Evolutionary conservation across 2,888 invertebrate species (phyloP).

Genomic region (Serripes groenlandicus): DNA sequence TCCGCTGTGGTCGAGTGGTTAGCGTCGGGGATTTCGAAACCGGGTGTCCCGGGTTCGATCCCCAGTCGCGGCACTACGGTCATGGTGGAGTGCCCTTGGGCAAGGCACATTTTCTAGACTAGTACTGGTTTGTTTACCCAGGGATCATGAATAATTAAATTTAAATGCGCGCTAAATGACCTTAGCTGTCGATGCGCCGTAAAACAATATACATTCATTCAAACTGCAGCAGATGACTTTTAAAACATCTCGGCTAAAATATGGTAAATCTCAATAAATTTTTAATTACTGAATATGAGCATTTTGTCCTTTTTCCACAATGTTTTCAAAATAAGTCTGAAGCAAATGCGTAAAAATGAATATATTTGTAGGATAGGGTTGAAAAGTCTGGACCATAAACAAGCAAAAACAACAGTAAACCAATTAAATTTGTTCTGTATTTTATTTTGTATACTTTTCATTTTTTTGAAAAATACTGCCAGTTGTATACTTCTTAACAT

Average conservation of each 20-base stretch:
- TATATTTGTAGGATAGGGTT: not conserved
- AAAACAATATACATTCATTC: not conserved
- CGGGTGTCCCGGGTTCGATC: too few species aligned
- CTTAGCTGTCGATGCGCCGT: not conserved
- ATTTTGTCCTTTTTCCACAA: not conserved
- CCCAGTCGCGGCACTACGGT: too few species aligned
- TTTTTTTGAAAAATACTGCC: slow-evolving; percentile 29
- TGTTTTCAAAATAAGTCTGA: slow-evolving; percentile 2
- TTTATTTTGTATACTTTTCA: slow-evolving; percentile 17
- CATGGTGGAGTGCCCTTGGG: too few species aligned
- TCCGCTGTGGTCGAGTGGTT: too few species aligned
- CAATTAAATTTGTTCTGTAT: not conserved
- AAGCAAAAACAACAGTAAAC: not conserved
- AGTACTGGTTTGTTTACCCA: not conserved
- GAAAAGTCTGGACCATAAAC: too few species aligned
- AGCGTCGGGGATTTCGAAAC: too few species aligned
- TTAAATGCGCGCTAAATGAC: not conserved
- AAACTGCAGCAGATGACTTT: not conserved
- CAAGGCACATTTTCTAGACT: too few species aligned
- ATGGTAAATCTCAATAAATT: too few species aligned
- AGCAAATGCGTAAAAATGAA: not conserved
- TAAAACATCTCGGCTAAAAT: not conserved
- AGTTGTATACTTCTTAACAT: slow-evolving; percentile 24
- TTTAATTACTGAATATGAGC: not conserved
- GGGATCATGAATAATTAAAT: not conserved